phyloP scores from a whole-genome alignment of 2,113 vertebrate species.

The Bostrychus sinensis region DNA sequence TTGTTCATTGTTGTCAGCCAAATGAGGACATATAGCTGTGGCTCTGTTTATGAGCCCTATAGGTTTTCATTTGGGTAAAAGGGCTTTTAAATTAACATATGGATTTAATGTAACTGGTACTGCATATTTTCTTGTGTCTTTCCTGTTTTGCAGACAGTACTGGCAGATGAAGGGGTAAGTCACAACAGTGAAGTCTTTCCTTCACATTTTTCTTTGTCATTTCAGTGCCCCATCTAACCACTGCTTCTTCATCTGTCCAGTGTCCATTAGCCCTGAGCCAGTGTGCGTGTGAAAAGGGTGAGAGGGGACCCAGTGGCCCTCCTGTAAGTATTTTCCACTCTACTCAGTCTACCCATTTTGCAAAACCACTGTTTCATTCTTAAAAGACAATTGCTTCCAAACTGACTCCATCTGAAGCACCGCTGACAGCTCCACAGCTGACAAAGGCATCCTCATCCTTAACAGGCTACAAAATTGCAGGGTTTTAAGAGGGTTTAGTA shows the following conservation, averaged over 20 bases:
- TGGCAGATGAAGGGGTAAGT: conserved; percentile 87
- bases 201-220: conserved; percentile 6
- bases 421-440: conserved; percentile 8
- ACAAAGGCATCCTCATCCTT: conserved; percentile 44
- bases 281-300: conserved; percentile 88
- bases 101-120: not conserved
- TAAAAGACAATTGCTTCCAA: conserved; percentile 20
- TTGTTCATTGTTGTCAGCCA: not conserved
- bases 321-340: conserved; percentile 79
- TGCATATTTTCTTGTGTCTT: conserved; percentile 30
- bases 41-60: not conserved
- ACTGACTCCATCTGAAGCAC: conserved; percentile 13
- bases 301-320: conserved; percentile 82
- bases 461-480: conserved; percentile 43
- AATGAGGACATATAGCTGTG: conserved; percentile 1
- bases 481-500: conserved; percentile 33
- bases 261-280: conserved; percentile 75
- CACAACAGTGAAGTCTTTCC: not conserved
- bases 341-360: not conserved
- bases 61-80: not conserved
- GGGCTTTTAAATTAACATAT: not conserved
- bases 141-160: conserved; percentile 75
- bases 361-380: conserved; percentile 16
- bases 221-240: conserved; percentile 12
- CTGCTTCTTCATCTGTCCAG: conserved; percentile 65